Evolutionary conservation across 2,113 vertebrate species (phyloP), one percentile per base, ranked within the genome.

Genomic region (Odobenus rosmarus): DNA sequence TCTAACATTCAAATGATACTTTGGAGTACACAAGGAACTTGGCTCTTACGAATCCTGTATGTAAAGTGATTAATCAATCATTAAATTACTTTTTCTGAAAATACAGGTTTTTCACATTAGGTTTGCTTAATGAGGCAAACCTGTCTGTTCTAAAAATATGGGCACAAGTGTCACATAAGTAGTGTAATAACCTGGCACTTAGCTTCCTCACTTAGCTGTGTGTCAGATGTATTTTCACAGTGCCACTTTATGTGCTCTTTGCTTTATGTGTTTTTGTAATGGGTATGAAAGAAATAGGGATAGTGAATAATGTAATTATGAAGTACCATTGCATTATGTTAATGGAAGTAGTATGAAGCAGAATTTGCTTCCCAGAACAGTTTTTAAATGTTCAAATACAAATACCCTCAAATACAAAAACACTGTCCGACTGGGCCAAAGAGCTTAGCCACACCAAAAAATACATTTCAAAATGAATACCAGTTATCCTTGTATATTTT

Each of bases 291-390:
- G 31, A 84, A 88, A 39, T 69, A 71, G 18, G 7, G 49, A 19
- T 88, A n/a, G 16, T 85, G 31, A 74, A 72, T 15, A n/a, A 10
- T 28, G 8, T 62, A 61, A 64, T 81, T 74, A 57, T 59, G 74
- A 95, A 88, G 69, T 23, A 84, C n/a, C 13, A 31, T 79, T 96
- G 57, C 11, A 26, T 93, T 81, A 42, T 91, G 24, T 85, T 88
- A 91, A 74, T 76, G 59, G 62, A 85, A 88, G 79, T 5, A 39
- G 49, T 72, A 42, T 72, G 76, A 82, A 96, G 21, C 53, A 46
- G 39, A 96, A 82, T 33, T 97, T 96, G 49, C n/a, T 97, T 97
- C 14, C 49, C 18, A 53, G 10, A 74, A 80, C n/a, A 82, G 21
- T 62, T 95, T 95, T 49, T 36, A 93, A 91, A 53, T 95, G 51